Evolutionary conservation across 2,888 invertebrate genomes (phyloP), one percentile per base, ranked within the genome.

Genomic region (Dicyrtomina minuta): DNA sequence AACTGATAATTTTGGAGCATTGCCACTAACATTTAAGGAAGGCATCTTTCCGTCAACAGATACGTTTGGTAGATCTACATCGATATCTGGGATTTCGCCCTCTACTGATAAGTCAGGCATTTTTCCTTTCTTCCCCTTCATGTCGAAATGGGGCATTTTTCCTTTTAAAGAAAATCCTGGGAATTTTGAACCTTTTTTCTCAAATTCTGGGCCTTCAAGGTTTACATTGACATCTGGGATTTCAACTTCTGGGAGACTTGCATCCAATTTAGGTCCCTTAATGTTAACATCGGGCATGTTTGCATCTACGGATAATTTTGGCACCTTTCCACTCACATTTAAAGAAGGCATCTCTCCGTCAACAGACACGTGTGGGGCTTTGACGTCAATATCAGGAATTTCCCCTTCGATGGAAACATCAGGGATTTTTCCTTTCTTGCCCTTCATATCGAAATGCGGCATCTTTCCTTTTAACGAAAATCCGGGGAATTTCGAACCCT

Each of bases 381-480:
- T 55, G 6, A 62, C 15, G 15, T 56, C 43, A 17, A 65, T 20
- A 8, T 65, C 65, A n/a, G 64, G 64, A 15, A 61, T 2, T 26
- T 49, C 44, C 6, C 44, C 61, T 39, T 53, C 26, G 2, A 51
- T 39, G 3, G 17, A 15, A 5, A 51, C 2, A 20, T 53, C 33
- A 2, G 64, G 51, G n/a, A 43, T 43, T n/a, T n/a, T n/a, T n/a
- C n/a, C n/a, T n/a, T n/a, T n/a, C n/a, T n/a, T n/a, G n/a, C n/a
- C n/a, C n/a, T n/a, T n/a, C n/a, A n/a, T n/a, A n/a, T n/a, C n/a
- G n/a, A n/a, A n/a, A n/a, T n/a, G n/a, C n/a, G n/a, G n/a, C n/a
- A n/a, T n/a, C n/a, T n/a, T n/a, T n/a, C n/a, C n/a, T n/a, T n/a
- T n/a, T n/a, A n/a, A n/a, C n/a, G n/a, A n/a, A n/a, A n/a, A n/a